These are phyloP conservation scores for Megalonaias nervosa DNA, from an alignment of 1,140 invertebrate species.

Conservation along the genomic window DNA sequence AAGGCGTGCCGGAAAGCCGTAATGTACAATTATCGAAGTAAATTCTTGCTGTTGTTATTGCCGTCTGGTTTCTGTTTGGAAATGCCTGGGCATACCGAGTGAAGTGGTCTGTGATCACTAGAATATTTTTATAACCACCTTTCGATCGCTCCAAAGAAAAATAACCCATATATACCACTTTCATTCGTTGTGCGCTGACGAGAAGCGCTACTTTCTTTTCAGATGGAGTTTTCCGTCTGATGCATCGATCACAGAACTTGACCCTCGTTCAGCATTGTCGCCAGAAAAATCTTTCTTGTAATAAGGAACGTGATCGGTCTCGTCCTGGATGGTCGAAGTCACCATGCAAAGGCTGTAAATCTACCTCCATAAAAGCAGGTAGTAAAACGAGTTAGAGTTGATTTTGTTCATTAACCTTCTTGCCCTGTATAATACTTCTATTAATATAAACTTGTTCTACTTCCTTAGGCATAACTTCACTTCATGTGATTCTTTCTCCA, in stretches of 20 bases:
- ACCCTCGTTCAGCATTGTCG: neutral
- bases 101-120: constrained; percentile 29
- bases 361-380: neutral
- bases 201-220: constrained; percentile 7
- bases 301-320: neutral
- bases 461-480: constrained; percentile 11
- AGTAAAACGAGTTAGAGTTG: constrained; percentile 9
- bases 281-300: constrained; percentile 29
- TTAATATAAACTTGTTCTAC: constrained; percentile 8
- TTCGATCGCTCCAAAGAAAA: constrained; percentile 23
- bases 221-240: constrained; percentile 9
- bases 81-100: constrained; percentile 14
- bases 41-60: constrained; percentile 20
- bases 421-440: constrained; percentile 14
- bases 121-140: constrained; percentile 27
- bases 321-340: neutral
- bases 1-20: constrained; percentile 2
- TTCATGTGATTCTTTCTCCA: neutral
- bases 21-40: constrained; percentile 24
- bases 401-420: neutral
- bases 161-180: constrained; percentile 39
- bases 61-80: constrained; percentile 22
- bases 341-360: constrained; percentile 14
- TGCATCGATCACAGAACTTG: constrained; percentile 4
- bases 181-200: constrained; percentile 9